Percentiles rank a stretch among this genome's conserved stretches.
These are phyloP conservation scores for Hucho hucho DNA, from an alignment of 2,113 vertebrate genomes.

Conservation along the genomic window DNA sequence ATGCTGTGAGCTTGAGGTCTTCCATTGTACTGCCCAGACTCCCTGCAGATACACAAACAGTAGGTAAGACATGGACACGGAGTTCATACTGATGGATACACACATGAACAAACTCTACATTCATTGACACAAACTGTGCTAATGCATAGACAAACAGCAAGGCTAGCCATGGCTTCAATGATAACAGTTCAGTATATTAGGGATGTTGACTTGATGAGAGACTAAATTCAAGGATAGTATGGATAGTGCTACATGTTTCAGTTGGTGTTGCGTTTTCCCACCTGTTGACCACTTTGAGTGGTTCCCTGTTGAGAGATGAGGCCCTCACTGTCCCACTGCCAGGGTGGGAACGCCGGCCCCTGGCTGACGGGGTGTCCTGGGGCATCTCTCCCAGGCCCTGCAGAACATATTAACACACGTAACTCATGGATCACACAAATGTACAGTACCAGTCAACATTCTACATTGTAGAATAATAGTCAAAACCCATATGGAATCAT, in stretches of 20 bases:
- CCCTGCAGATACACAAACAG: conserved; percentile 63
- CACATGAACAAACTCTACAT: not conserved
- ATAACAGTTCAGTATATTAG: too few species aligned
- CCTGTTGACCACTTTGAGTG: conserved; percentile 74
- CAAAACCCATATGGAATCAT: too few species aligned
- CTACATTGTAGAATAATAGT: too few species aligned
- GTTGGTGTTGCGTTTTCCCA: conserved; percentile 43
- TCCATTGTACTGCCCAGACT: conserved; percentile 65
- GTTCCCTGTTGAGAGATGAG: conserved; percentile 82
- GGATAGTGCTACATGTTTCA: too few species aligned
- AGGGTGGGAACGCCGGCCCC: conserved; percentile 80
- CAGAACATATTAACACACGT: conserved; percentile 10
- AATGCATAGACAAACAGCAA: too few species aligned
- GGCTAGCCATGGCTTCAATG: too few species aligned
- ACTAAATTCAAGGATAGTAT: too few species aligned
- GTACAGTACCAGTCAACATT: too few species aligned
- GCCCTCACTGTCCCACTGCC: conserved; percentile 78
- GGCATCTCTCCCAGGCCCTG: conserved; percentile 91
- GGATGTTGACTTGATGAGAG: too few species aligned
- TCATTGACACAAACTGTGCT: not conserved
- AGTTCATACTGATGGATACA: not conserved
- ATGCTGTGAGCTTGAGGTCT: conserved; percentile 73
- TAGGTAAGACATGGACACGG: not conserved
- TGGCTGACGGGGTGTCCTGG: conserved; percentile 82
- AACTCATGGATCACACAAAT: not conserved